Base-by-base conservation (phyloP, 2,113 vertebrate genomes). In the Cygnus buccinator region DNA sequence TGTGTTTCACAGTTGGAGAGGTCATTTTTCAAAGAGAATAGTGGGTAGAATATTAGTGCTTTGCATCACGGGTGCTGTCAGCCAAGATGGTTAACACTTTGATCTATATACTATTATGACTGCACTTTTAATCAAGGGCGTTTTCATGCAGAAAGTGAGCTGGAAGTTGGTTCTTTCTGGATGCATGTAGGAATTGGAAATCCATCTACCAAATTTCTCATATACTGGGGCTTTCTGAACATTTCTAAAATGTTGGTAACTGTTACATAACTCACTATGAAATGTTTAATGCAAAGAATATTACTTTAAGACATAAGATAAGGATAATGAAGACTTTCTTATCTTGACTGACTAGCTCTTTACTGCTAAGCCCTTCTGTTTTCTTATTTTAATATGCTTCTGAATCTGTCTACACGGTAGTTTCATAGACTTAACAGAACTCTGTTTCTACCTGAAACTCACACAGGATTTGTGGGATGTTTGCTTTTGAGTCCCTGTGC, bases 101-200 rank as follows among this genome's bases (percentile, higher is more conserved):
- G 94, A 96, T 96, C 77, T 90, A 89, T 90, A 65, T 75, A 77
- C 85, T 95, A 72, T 97, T 96, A 97, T 85, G 61, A 89, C 41
- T 90, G 52, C 74, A 82, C 48, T 87, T 88, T 89, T 87, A 94
- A 95, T 94, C 74, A 93, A 78, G 85, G 46, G 37, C 44, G 94
- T 92, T 93, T 94, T 92, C 48, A 80, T 65, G 48, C 84, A 92
- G 62, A 70, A 88, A 92, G 5, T 43, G 15, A 79, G n/a, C 61
- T 75, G 90, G 59, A 93, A 95, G 59, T 73, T 87, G 26, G 23
- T 54, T 77, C 41, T 87, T 87, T 87, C 80, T 75, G 46, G 62
- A 52, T 55, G 23, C 31, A 14, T 31, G 6, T 37, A 33, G 80
- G 71, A 76, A 73, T n/a, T 17, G 29, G 63, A 91, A 14, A 44